Evolutionary conservation across 2,113 vertebrate genomes (phyloP).

Genomic region (Chloropsis cyanopogon): DNA sequence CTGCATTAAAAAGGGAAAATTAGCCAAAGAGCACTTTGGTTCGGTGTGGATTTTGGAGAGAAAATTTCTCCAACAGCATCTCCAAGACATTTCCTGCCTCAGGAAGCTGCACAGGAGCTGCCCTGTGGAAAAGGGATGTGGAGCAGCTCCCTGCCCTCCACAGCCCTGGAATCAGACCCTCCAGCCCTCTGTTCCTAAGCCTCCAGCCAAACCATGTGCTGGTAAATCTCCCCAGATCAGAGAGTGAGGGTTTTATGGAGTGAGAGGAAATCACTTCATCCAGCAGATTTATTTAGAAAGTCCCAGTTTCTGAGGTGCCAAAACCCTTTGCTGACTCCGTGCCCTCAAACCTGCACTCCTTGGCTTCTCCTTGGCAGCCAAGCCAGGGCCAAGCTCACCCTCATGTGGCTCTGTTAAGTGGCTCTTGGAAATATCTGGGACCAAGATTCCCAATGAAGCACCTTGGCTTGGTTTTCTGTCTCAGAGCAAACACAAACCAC

Average conservation of each 20-base stretch:
- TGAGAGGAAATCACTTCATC: background rate
- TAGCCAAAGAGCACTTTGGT: background rate
- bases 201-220: background rate
- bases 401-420: accelerated
- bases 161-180: background rate
- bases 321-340: background rate
- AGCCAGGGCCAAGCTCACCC: background rate
- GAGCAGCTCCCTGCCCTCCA: background rate
- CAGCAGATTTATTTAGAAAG: background rate
- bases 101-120: background rate
- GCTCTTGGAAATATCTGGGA: background rate
- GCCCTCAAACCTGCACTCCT: background rate
- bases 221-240: background rate
- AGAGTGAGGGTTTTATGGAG: background rate
- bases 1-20: background rate
- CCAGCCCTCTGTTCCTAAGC: background rate
- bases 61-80: background rate
- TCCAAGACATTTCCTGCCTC: background rate
- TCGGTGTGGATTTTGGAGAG: accelerated
- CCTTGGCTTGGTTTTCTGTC: background rate
- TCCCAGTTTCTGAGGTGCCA: background rate
- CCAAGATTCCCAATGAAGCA: background rate
- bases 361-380: background rate
- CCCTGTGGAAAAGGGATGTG: background rate
- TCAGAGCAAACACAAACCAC: background rate